phyloP scores from a whole-genome alignment of 2,113 vertebrate genomes.

The Lepidothrix coronata region DNA sequence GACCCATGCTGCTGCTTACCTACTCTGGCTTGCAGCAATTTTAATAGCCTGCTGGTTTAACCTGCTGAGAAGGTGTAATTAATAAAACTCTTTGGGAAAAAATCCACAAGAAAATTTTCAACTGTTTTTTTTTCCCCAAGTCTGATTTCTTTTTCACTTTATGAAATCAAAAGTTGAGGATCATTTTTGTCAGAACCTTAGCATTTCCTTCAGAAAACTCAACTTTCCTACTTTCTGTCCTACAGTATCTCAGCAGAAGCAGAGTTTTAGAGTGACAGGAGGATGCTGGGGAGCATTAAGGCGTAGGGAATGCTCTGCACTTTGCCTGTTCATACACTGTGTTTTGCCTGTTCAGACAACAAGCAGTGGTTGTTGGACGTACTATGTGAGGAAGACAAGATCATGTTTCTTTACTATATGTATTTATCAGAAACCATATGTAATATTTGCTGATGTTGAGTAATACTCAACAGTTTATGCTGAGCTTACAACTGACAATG shows the following conservation, averaged over 20 bases:
- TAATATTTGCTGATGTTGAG: background rate
- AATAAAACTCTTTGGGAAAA: constrained; percentile 39
- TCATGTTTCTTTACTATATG: background rate
- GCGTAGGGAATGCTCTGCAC: background rate
- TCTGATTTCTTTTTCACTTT: background rate
- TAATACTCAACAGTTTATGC: background rate
- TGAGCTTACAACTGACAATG: background rate
- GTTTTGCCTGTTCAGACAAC: background rate
- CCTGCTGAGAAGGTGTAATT: constrained; percentile 64
- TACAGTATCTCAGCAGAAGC: background rate
- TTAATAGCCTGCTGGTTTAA: constrained; percentile 53
- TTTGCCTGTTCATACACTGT: background rate
- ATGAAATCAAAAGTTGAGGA: background rate
- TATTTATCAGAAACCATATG: background rate
- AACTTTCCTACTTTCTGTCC: background rate
- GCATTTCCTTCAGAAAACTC: background rate
- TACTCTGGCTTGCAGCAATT: constrained; percentile 48
- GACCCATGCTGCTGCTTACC: constrained; percentile 31
- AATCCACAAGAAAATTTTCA: background rate
- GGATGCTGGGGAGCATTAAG: background rate
- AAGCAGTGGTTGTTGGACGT: background rate
- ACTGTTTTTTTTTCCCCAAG: fast-evolving
- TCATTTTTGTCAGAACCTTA: background rate
- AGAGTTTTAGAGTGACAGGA: background rate
- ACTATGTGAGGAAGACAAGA: background rate